A percentile compares a stretch with the other conserved stretches of the same genome.
These are phyloP conservation scores for Peromyscus aztecus DNA, from an alignment of 2,797 vertebrate genomes.

Conservation along the genomic window DNA sequence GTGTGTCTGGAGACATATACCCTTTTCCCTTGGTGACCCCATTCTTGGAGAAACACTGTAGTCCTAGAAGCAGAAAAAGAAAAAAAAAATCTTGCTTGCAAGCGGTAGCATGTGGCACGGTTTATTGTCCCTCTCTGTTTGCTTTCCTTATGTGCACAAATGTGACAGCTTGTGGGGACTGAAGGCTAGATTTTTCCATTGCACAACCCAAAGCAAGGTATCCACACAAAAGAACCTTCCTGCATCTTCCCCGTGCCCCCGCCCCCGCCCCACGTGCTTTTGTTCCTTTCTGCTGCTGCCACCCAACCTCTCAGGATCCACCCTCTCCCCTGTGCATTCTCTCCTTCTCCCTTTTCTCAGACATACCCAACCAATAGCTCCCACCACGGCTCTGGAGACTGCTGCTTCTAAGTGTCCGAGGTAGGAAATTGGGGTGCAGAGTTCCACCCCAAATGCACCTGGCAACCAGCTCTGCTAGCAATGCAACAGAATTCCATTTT, in stretches of 20 bases:
- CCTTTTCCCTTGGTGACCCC: rapidly evolving
- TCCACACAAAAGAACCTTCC: not conserved
- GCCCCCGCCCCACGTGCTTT: too few species aligned
- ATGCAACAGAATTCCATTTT: not conserved
- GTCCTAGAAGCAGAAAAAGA: not conserved
- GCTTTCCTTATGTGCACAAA: not conserved
- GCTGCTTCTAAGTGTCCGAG: not conserved
- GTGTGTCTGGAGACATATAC: not conserved
- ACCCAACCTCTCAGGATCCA: rapidly evolving
- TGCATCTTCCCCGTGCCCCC: too few species aligned
- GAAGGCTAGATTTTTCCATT: not conserved
- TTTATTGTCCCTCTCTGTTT: conserved; percentile 10
- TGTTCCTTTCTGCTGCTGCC: rapidly evolving
- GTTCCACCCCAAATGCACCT: not conserved
- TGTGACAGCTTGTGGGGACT: not conserved
- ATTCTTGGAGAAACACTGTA: not conserved
- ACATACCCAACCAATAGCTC: not conserved
- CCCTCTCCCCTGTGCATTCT: not conserved
- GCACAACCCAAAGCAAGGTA: not conserved
- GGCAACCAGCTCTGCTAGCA: not conserved
- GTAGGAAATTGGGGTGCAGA: not conserved
- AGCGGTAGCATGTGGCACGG: not conserved
- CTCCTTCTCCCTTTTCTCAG: not conserved
- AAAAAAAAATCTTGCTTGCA: not conserved
- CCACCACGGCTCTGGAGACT: not conserved